phyloP scores from a whole-genome alignment of 2,113 vertebrate species.

The Rhinoptilus africanus region DNA sequence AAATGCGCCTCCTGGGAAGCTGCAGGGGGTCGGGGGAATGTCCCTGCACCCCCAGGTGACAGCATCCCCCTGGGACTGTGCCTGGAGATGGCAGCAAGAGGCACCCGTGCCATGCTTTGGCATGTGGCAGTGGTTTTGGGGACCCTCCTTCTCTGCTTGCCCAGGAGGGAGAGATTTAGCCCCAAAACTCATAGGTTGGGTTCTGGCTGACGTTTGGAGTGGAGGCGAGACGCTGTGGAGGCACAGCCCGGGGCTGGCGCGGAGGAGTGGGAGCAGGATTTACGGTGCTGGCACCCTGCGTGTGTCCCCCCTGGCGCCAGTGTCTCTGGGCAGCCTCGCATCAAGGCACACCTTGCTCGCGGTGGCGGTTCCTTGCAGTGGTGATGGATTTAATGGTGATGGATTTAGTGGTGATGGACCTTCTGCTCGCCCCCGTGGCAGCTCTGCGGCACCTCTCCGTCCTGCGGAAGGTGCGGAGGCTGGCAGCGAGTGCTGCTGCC shows the following conservation, averaged over 20 bases:
- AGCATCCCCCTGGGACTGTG: fast-evolving
- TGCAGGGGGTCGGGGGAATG: fast-evolving
- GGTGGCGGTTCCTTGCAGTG: fast-evolving
- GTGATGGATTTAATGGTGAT: neutral
- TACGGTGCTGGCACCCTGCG: neutral
- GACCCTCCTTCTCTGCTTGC: neutral
- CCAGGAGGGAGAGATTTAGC: neutral
- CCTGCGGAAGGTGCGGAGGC: neutral
- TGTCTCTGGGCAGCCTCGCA: neutral
- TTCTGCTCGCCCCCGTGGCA: fast-evolving
- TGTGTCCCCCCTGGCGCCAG: neutral
- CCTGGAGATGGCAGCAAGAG: neutral
- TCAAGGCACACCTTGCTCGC: fast-evolving
- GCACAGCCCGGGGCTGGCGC: fast-evolving
- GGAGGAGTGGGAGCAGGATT: neutral
- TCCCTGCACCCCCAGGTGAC: neutral
- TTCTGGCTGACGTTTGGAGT: neutral
- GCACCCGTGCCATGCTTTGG: neutral
- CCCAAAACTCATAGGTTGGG: neutral
- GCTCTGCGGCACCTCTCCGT: neutral
- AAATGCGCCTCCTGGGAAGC: neutral
- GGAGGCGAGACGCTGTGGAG: fast-evolving
- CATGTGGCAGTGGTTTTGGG: neutral
- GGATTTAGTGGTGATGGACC: neutral
- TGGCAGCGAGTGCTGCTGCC: neutral